Evolutionary conservation across 2,113 vertebrate genomes (phyloP), one percentile per base, ranked within the genome.

Genomic region (Cyphomyrus discorhynchus): DNA sequence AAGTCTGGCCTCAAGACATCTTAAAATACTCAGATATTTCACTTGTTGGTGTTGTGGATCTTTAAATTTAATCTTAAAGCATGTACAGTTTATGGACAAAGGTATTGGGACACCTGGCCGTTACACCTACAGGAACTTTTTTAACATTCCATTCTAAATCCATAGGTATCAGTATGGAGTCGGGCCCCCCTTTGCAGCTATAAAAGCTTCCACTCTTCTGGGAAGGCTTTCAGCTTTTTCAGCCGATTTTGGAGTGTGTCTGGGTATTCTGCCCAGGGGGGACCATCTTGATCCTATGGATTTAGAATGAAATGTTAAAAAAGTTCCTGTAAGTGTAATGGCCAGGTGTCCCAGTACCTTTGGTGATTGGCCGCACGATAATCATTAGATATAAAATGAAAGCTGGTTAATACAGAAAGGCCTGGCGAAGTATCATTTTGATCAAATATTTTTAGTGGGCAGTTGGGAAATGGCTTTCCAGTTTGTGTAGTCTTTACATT

Each of bases 1-100:
- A 97, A 94, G 52, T 46, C 21, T 46, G 86, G 86, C 35, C 21
- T 42, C 21, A 88, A 24, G 13, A 39, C 11, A 0, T 85, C 21
- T 86, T 13, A 45, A 13, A 86, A 86, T 47, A 49, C 31, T 86
- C 45, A 49, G 24, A 47, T 1, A n/a, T 52, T 87, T 87, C 50
- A 56, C 27, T 2, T 47, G 17, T 45, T 17, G 31, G 74, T 35
- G 27, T 80, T 39, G 17, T 3, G 15, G 0, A 46, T 47, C 42
- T 83, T 83, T 82, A n/a, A 84, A 84, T 45, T n/a, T 83, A 24
- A 24, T 85, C 47, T 85, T 47, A 50, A 47, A 47, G n/a, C n/a
- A 80, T 35, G 2, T 19, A 42, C 9, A 31, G 3, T 70, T 31
- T 70, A 70, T 31, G n/a, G 62, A 70, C 10, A 70, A 70, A 70